These are phyloP conservation scores for Pristiophorus japonicus DNA, from an alignment of 2,113 vertebrate genomes.

Conservation along the genomic window DNA sequence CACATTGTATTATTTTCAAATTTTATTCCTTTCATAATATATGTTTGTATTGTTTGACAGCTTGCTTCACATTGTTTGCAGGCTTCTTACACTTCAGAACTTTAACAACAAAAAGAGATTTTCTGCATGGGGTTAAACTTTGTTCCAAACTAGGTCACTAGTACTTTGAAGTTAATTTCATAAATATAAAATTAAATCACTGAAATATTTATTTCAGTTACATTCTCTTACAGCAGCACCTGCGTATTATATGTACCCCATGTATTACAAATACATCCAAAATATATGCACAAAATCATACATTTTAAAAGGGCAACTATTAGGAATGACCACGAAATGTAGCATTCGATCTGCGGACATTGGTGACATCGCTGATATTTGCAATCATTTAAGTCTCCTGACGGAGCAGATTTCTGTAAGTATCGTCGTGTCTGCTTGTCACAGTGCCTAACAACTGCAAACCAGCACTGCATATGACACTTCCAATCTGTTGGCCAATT, in stretches of 20 bases:
- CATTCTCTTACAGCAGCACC: no score
- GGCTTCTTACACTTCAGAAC: no score
- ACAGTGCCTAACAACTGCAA: neutral
- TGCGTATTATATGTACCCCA: neutral
- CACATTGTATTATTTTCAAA: neutral
- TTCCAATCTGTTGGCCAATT: neutral
- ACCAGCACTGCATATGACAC: neutral
- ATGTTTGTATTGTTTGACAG: neutral
- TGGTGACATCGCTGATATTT: neutral
- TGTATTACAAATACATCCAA: neutral
- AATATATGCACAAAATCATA: neutral
- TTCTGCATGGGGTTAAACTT: neutral
- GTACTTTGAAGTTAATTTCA: neutral
- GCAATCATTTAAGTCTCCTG: neutral
- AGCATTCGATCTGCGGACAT: neutral
- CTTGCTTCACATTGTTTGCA: neutral
- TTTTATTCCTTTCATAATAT: neutral
- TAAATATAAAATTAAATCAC: neutral
- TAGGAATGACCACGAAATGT: neutral
- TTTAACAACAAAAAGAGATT: neutral
- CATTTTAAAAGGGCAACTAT: neutral
- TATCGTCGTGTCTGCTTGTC: neutral
- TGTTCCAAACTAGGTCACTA: neutral
- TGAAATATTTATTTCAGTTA: neutral
- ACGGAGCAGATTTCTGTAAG: neutral